Percentiles rank a stretch among this genome's conserved stretches.
phyloP scores from a whole-genome alignment of 2,113 vertebrate genomes.

The Piaya cayana region DNA sequence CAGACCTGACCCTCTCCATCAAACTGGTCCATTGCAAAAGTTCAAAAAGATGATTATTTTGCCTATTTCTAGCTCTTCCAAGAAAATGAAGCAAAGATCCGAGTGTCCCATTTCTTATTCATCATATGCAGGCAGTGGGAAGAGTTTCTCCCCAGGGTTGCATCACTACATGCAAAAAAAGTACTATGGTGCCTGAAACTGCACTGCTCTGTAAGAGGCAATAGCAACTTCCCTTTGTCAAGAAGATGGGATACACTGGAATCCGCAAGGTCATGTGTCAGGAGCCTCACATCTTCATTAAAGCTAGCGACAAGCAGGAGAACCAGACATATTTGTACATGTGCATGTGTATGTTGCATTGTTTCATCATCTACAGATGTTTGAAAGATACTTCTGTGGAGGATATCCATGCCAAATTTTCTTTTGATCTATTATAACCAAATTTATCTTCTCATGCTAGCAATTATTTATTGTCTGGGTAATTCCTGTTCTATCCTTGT shows the following conservation, averaged over 20 bases:
- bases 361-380: background rate
- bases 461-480: background rate
- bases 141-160: background rate
- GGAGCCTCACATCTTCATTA: background rate
- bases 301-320: background rate
- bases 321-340: background rate
- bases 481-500: background rate
- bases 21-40: background rate
- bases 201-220: background rate
- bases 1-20: background rate
- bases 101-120: background rate
- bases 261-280: background rate
- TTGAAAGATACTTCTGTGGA: background rate
- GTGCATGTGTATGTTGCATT: background rate
- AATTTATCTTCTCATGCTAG: background rate
- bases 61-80: background rate
- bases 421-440: background rate
- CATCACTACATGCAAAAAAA: background rate
- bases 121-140: fast-evolving
- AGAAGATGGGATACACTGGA: background rate
- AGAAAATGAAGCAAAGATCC: background rate
- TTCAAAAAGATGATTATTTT: background rate
- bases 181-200: background rate
- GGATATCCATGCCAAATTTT: background rate
- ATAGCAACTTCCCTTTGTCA: background rate